Evolutionary conservation across 2,888 invertebrate species (phyloP), one percentile per base, ranked within the genome.

Genomic region (Drosophila pseudotalamancana): DNA sequence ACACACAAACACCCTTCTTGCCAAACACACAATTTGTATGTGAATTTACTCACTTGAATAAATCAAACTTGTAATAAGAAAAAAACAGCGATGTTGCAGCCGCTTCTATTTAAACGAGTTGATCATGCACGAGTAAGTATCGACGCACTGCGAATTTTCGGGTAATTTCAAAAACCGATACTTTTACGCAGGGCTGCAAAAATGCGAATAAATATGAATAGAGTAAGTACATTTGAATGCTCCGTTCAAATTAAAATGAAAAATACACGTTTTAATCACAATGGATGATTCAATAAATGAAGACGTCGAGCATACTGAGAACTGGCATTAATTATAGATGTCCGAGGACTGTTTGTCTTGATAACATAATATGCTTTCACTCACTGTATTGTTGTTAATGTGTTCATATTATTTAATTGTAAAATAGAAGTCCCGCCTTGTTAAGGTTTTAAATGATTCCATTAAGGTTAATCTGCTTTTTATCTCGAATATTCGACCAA

Each of bases 101-200:
- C 32, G 46, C 63, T 51, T 39, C 37, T 42, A 23, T 69, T 74
- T 23, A 60, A 72, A 55, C 31, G 54, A 29, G 21, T 48, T 32
- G 57, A 71, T 62, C 49, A 9, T 9, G 12, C 32, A 14, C 25
- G 6, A 35, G 31, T 27, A 56, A 32, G 34, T 60, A 72, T 68
- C 70, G 72, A 72, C 75, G 75, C 72, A 18, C 21, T 34, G 16
- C 16, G 5, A 43, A 49, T 21, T 40, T 50, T 48, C 75, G 37
- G 75, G 46, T 65, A 70, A 45, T 35, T 72, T 72, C 54, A 25
- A 74, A n/a, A 72, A 54, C 42, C 42, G 49, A 42, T 50, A 43
- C 50, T 62, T 31, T 29, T 18, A 9, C 19, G 11, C 0, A 43
- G 48, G 37, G 55, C 39, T 43, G n/a, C 32, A 16, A 4, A 14